Conservation (phyloP, 2,113 vertebrate genomes). For the Cephalophus harveyi region DNA sequence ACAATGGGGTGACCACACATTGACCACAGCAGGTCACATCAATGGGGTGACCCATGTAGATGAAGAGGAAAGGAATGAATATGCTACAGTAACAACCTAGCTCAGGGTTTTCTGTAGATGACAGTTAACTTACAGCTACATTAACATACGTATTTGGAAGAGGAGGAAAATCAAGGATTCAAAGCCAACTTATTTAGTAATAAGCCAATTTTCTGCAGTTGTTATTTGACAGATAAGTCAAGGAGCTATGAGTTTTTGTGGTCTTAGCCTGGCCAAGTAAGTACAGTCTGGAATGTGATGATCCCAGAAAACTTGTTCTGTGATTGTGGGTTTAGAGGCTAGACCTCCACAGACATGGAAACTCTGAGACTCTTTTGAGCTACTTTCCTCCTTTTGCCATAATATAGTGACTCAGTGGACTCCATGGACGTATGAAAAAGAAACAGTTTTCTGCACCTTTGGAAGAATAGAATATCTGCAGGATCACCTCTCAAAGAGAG, state of each 20-base stretch:
- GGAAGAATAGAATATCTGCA: neutral
- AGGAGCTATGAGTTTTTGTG: neutral
- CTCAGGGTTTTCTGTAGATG: neutral
- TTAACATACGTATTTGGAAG: neutral
- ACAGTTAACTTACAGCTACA: neutral
- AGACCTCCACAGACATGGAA: neutral
- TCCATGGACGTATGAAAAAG: neutral
- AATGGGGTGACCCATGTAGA: neutral
- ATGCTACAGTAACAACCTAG: neutral
- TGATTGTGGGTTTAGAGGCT: neutral
- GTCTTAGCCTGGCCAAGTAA: neutral
- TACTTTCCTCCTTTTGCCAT: neutral
- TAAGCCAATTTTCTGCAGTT: neutral
- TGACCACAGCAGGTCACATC: neutral
- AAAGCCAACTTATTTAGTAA: neutral
- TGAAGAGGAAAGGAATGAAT: neutral
- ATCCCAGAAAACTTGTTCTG: neutral
- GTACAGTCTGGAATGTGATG: neutral
- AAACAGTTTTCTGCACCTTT: neutral
- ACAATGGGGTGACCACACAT: neutral
- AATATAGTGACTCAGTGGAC: neutral
- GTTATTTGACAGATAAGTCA: neutral
- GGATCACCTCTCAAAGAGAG: neutral
- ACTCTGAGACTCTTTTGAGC: neutral
- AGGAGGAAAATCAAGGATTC: neutral